Percentiles rank a stretch among this genome's conserved stretches.
These are phyloP conservation scores for Trilocha varians DNA, from an alignment of 2,888 invertebrate species.

Conservation along the genomic window DNA sequence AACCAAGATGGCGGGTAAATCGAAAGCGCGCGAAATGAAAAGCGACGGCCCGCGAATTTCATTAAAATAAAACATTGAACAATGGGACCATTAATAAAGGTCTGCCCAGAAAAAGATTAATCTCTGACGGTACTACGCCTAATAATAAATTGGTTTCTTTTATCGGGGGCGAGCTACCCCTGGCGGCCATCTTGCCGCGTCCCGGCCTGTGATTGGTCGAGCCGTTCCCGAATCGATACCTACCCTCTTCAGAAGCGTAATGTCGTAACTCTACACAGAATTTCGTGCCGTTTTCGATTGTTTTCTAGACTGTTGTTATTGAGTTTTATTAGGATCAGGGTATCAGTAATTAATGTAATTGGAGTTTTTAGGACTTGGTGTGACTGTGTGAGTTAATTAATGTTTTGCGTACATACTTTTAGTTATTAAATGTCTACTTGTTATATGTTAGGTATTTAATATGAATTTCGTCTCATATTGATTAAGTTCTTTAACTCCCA, in stretches of 20 bases:
- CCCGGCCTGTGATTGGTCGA: conserved; percentile 47
- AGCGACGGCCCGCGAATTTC: conserved; percentile 34
- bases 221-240: conserved; percentile 55
- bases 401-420: too few relatives aligned
- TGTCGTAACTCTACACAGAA: conserved; percentile 8
- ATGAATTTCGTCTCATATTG: too few relatives aligned
- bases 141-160: conserved; percentile 69
- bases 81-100: conserved; percentile 61
- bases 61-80: conserved; percentile 63
- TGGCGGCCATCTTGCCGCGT: conserved; percentile 51
- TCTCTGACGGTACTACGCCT: conserved; percentile 57
- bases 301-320: too few relatives aligned
- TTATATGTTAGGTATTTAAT: too few relatives aligned
- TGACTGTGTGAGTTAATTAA: too few relatives aligned
- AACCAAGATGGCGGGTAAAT: conserved; percentile 47
- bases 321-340: too few relatives aligned
- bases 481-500: too few relatives aligned
- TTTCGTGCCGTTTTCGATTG: conserved; percentile 8
- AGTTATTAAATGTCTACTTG: too few relatives aligned
- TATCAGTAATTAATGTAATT: too few relatives aligned
- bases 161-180: conserved; percentile 49
- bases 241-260: conserved; percentile 8
- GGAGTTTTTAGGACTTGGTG: too few relatives aligned
- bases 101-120: conserved; percentile 60
- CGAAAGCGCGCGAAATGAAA: conserved; percentile 38